Conservation (phyloP, 1,140 invertebrate species). For the Rhynchophorus ferrugineus region DNA sequence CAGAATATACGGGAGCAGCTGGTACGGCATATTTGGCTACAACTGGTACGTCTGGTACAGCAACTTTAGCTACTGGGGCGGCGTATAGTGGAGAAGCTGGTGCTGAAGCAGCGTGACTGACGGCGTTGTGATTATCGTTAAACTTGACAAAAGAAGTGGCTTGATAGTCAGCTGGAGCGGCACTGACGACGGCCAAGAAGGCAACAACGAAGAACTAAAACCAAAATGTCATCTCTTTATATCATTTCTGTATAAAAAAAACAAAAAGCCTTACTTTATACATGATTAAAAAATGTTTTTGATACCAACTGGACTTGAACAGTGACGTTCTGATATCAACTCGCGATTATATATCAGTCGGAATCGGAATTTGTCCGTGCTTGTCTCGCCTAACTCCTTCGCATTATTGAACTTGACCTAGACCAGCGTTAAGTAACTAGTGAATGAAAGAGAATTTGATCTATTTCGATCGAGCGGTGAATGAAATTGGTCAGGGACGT, state of each 20-base stretch:
- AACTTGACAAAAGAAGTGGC: slow-evolving; percentile 20
- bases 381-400: too few relatives aligned
- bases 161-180: slow-evolving; percentile 10
- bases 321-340: not conserved
- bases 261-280: not conserved
- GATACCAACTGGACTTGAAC: not conserved
- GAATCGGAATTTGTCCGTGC: too few relatives aligned
- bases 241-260: not conserved
- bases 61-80: slow-evolving; percentile 11
- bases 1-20: slow-evolving; percentile 16
- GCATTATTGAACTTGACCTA: too few relatives aligned
- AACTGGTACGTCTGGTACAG: slow-evolving; percentile 15
- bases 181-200: slow-evolving; percentile 10
- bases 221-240: too few relatives aligned
- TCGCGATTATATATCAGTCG: not conserved
- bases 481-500: too few relatives aligned
- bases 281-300: not conserved
- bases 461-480: too few relatives aligned
- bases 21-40: slow-evolving; percentile 24
- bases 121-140: slow-evolving; percentile 17
- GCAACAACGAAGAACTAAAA: slow-evolving; percentile 14
- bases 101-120: slow-evolving; percentile 42
- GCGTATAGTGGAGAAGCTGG: slow-evolving; percentile 36
- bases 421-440: too few relatives aligned
- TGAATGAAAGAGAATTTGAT: too few relatives aligned